Evolutionary conservation across 2,113 vertebrate species (phyloP).

Genomic region (Tychaedon coryphoeus): DNA sequence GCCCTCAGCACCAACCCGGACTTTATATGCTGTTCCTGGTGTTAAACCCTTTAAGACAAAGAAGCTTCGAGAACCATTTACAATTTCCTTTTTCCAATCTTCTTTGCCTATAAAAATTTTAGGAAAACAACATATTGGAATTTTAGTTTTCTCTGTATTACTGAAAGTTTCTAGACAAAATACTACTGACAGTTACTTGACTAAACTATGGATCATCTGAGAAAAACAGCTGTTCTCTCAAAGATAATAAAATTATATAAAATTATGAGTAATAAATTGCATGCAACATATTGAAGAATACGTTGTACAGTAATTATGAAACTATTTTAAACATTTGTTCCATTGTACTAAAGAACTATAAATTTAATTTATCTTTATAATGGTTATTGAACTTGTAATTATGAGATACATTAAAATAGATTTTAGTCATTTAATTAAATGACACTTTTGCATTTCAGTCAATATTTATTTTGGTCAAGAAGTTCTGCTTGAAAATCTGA

Average conservation of each 20-base stretch:
- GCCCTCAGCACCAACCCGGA: constrained; percentile 88
- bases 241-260: neutral
- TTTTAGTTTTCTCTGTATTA: constrained; percentile 57
- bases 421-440: neutral
- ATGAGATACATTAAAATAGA: neutral
- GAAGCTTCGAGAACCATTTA: constrained; percentile 90
- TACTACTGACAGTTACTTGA: constrained; percentile 17
- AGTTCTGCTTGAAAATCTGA: neutral
- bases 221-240: neutral
- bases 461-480: neutral
- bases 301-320: neutral
- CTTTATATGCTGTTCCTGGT: constrained; percentile 90
- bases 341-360: constrained; percentile 1
- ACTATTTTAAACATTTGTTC: constrained; percentile 58
- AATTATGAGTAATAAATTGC: constrained; percentile 14
- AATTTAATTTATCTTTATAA: neutral
- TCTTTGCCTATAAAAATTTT: constrained; percentile 87
- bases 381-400: neutral
- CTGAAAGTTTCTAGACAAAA: constrained; percentile 56
- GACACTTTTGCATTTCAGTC: neutral
- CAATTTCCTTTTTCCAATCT: constrained; percentile 90
- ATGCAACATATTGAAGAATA: constrained; percentile 33
- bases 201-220: constrained; percentile 25
- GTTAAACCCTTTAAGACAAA: constrained; percentile 91
- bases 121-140: constrained; percentile 76